These are phyloP conservation scores for Drosophila repleta DNA, from an alignment of 1,140 invertebrate genomes.

Conservation along the genomic window DNA sequence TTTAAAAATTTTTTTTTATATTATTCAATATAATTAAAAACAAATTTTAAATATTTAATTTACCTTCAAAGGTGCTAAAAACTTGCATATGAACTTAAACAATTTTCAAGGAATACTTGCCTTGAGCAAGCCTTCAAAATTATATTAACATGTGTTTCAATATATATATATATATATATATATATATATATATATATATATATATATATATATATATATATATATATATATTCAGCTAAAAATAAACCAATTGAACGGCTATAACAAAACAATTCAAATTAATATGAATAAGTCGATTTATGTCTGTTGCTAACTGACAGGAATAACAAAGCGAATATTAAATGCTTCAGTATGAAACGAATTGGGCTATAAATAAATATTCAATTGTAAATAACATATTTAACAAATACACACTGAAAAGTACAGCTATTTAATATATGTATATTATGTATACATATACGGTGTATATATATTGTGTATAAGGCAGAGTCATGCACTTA, in stretches of 20 bases:
- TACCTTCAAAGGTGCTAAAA: neutral
- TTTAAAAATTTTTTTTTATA: neutral
- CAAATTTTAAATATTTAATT: neutral
- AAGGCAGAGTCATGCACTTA: slow-evolving; percentile 7
- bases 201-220: neutral
- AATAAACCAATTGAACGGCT: slow-evolving; percentile 12
- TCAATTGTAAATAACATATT: slow-evolving; percentile 9
- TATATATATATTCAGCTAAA: slow-evolving; percentile 1
- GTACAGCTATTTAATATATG: slow-evolving; percentile 7
- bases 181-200: neutral
- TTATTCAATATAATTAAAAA: neutral
- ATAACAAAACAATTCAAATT: neutral
- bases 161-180: neutral
- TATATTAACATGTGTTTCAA: slow-evolving; percentile 1
- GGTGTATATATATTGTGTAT: neutral
- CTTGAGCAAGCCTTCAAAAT: neutral
- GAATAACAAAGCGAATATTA: slow-evolving; percentile 27
- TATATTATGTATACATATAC: neutral
- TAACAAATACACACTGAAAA: neutral
- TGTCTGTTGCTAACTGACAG: slow-evolving; percentile 7
- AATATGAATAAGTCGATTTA: neutral
- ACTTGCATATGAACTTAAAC: neutral
- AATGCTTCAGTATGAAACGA: slow-evolving; percentile 16
- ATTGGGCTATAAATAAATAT: neutral
- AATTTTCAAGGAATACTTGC: neutral